Conservation (phyloP, 2,113 vertebrate genomes). For the Himantopus leucocephalus region DNA sequence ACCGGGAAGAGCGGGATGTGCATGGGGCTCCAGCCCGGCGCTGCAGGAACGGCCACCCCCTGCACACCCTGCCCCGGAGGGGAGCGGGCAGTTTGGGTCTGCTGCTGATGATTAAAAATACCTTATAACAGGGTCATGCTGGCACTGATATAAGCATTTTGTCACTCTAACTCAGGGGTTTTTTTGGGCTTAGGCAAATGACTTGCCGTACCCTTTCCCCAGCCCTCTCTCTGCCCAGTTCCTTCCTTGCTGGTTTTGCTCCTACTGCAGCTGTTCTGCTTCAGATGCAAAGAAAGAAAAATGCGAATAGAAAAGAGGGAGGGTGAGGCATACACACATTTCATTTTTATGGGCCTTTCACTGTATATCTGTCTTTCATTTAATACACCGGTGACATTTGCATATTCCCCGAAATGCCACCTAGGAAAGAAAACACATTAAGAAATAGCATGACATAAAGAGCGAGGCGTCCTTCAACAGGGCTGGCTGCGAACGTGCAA, state of each 20-base stretch:
- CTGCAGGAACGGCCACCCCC: neutral
- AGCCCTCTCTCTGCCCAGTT: neutral
- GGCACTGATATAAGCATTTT: neutral
- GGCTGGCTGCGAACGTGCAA: neutral
- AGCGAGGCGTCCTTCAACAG: fast-evolving
- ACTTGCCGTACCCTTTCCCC: neutral
- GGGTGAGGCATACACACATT: neutral
- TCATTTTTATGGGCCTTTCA: neutral
- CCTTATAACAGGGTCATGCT: neutral
- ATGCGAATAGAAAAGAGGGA: neutral
- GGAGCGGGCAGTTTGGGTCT: neutral
- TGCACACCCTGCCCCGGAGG: neutral
- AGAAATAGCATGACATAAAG: neutral
- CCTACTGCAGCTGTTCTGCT: neutral
- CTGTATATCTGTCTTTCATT: neutral
- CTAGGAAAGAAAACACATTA: neutral
- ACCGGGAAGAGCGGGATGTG: fast-evolving
- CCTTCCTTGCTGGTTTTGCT: neutral
- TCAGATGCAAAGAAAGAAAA: neutral
- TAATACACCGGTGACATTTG: neutral
- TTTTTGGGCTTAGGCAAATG: neutral
- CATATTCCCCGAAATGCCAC: neutral
- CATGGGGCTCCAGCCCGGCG: neutral
- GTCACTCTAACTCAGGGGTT: neutral
- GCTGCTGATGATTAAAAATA: neutral